Evolutionary conservation across 2,797 vertebrate genomes (phyloP), one percentile per base, ranked within the genome.

Genomic region (Falco concolor): DNA sequence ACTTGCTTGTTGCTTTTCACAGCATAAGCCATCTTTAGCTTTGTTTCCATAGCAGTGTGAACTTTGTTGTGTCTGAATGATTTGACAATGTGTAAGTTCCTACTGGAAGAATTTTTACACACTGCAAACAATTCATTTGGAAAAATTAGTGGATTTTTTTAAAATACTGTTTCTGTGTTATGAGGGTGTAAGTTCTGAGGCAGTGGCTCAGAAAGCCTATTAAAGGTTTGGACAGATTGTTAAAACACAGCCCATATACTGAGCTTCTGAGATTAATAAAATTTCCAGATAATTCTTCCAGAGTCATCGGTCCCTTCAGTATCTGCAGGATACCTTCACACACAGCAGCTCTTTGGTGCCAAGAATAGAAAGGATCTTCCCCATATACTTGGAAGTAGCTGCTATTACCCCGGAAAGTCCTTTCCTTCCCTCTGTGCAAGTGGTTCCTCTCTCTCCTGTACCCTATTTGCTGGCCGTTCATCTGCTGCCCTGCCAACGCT

Each of bases 391-490:
- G 28, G 23, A 85, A 80, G 12, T 15, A 73, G 30, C 30, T 80
- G 47, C 30, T 70, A 56, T 19, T 67, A 45, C 8, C 12, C 42
- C n/a, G 73, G 24, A 75, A 11, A 57, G 18, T 61, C 24, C 8
- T 27, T 53, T 83, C 30, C 44, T 83, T 68, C 28, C 9, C 3
- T n/a, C 24, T 52, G 15, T 36, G 34, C 47, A 30, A 61, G 22
- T 32, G 9, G 17, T 65, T 90, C 28, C 28, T 42, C 57, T 20
- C 21, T 87, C 49, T 80, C 30, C 44, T 61, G 3, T 44, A 9
- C 0, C 34, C 14, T 15, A 40, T 67, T 82, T 59, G 14, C 12
- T 19, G 5, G 5, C 23, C 0, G 0, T 65, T 59, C 8, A 38
- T 13, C 22, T 77, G 45, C 25, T 63, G 32, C 60, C 52, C 14